These are phyloP conservation scores for Synaphobranchus kaupii DNA, from an alignment of 2,797 vertebrate genomes.

Conservation along the genomic window DNA sequence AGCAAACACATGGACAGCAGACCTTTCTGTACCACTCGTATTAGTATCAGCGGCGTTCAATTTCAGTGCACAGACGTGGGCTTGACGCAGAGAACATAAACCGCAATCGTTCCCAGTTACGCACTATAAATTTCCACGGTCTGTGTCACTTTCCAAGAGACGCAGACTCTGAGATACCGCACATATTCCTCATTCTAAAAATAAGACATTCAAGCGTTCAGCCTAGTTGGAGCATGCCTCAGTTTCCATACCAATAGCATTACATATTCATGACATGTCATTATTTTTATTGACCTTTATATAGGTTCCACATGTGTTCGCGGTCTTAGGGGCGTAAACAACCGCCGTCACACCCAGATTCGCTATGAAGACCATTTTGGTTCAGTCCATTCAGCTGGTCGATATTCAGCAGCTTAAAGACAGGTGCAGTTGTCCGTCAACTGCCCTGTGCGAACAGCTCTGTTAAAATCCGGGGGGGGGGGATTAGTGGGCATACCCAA, in stretches of 20 bases:
- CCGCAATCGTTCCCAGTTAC: conserved; percentile 60
- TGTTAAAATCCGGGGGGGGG: conserved; percentile 18
- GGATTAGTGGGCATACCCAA: conserved; percentile 46
- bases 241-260: not conserved
- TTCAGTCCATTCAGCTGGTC: conserved; percentile 36
- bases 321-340: not conserved
- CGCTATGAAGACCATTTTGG: not conserved
- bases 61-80: conserved; percentile 51
- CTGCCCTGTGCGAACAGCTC: conserved; percentile 36
- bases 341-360: not conserved
- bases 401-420: conserved; percentile 48
- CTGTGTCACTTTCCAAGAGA: conserved; percentile 45
- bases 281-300: conserved; percentile 1
- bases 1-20: conserved; percentile 51
- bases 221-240: not conserved
- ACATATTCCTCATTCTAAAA: not conserved
- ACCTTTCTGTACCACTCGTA: conserved; percentile 55
- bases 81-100: conserved; percentile 56
- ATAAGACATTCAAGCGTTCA: not conserved
- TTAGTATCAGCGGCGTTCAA: conserved; percentile 52
- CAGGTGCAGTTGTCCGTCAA: conserved; percentile 63
- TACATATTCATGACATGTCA: not conserved
- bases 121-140: conserved; percentile 55
- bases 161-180: not conserved
- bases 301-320: not conserved